Conservation (phyloP, 1,140 invertebrate species). For the Cotesia chilonis region DNA sequence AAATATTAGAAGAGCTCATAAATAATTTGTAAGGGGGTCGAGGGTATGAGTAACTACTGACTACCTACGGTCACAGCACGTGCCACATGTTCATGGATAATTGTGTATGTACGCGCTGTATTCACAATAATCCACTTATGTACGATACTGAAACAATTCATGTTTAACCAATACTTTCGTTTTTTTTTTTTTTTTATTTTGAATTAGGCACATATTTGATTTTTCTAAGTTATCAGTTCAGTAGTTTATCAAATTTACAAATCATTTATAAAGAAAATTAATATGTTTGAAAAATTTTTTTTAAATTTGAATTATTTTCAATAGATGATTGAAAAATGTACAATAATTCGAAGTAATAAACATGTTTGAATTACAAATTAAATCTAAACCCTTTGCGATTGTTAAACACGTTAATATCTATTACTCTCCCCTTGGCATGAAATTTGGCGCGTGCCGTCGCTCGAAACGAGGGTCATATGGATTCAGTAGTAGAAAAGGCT, state of each 20-base stretch:
- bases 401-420: constrained; percentile 29
- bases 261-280: no score
- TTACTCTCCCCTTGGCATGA: constrained; percentile 13
- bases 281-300: no score
- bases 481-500: constrained; percentile 17
- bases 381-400: constrained; percentile 14
- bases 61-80: constrained; percentile 45
- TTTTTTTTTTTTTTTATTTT: no score
- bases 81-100: constrained; percentile 50
- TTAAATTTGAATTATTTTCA: background rate
- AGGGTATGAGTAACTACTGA: constrained; percentile 20
- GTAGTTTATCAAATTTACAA: no score
- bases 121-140: constrained; percentile 24
- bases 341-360: constrained; percentile 9
- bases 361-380: background rate
- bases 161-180: no score
- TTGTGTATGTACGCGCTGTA: constrained; percentile 43
- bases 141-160: background rate
- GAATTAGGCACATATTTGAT: no score
- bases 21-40: constrained; percentile 58
- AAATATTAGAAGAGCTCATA: constrained; percentile 59
- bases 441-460: constrained; percentile 15
- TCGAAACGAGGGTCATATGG: constrained; percentile 2
- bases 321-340: no score
- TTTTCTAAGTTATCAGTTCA: no score